phyloP scores from a whole-genome alignment of 1,140 invertebrate species.

The Oscheius sp. region DNA sequence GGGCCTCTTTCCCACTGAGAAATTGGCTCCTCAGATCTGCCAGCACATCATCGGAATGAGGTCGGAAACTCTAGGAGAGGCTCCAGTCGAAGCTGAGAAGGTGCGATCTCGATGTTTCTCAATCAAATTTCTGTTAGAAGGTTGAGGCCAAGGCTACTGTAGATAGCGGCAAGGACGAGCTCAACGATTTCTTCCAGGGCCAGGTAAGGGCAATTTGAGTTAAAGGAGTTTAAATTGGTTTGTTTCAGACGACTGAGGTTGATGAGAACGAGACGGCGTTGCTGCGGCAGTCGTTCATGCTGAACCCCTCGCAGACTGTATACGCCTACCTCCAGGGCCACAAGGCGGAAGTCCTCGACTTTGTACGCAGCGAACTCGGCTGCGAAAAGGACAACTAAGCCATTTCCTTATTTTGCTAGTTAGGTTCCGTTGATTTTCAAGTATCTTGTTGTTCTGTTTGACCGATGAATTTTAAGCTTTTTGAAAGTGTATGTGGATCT shows the following conservation, averaged over 20 bases:
- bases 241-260: constrained; percentile 43
- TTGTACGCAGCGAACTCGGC: constrained; percentile 48
- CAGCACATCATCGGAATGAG: constrained; percentile 60
- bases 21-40: constrained; percentile 52
- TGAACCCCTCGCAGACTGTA: constrained; percentile 55
- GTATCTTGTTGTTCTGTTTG: too few relatives aligned
- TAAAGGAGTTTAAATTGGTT: constrained; percentile 13
- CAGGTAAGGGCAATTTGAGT: constrained; percentile 3
- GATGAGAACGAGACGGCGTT: constrained; percentile 55
- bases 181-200: constrained; percentile 43
- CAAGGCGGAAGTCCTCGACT: constrained; percentile 50
- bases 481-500: too few relatives aligned
- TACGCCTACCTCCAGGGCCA: constrained; percentile 51
- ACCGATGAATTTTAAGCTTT: too few relatives aligned
- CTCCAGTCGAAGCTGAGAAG: constrained; percentile 6
- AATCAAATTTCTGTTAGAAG: neutral
- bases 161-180: constrained; percentile 36
- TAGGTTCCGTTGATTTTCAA: too few relatives aligned
- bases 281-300: constrained; percentile 56
- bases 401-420: neutral
- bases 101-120: neutral
- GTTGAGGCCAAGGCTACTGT: neutral
- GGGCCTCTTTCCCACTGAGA: constrained; percentile 40
- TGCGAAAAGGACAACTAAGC: neutral
- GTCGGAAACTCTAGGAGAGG: constrained; percentile 47